Conservation (phyloP, 2,113 vertebrate species). For the Pelecanoides urinatrix region DNA sequence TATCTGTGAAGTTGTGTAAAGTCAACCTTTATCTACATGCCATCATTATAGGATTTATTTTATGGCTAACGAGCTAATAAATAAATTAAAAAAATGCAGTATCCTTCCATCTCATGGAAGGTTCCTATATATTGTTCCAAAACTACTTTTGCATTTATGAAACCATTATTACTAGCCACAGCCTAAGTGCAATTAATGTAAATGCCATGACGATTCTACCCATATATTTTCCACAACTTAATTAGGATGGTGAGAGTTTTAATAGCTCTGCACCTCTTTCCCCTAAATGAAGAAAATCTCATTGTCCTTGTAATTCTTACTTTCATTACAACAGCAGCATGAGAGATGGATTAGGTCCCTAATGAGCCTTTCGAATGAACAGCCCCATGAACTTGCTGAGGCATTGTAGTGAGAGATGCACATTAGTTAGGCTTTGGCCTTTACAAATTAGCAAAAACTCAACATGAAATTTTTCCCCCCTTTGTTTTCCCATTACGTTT, state of each 20-base stretch:
- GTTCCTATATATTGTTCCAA: not conserved
- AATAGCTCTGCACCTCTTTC: slow-evolving; percentile 6
- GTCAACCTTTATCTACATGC: not conserved
- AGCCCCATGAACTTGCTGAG: slow-evolving; percentile 8
- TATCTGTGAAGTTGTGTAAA: not conserved
- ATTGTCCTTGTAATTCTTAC: slow-evolving; percentile 20
- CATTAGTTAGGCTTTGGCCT: slow-evolving; percentile 43
- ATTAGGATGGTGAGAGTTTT: slow-evolving; percentile 41
- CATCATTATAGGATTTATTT: not conserved
- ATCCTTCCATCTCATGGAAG: not conserved
- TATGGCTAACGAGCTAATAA: not conserved
- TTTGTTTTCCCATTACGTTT: not conserved
- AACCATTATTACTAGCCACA: not conserved
- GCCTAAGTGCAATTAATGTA: slow-evolving; percentile 23
- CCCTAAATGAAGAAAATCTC: slow-evolving; percentile 42
- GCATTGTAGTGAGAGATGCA: slow-evolving; percentile 3
- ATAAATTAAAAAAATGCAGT: not conserved
- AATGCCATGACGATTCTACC: not conserved
- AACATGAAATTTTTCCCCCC: not conserved
- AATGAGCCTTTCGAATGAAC: slow-evolving; percentile 19
- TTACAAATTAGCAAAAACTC: slow-evolving; percentile 60
- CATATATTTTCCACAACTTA: slow-evolving; percentile 12
- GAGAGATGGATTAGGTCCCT: slow-evolving; percentile 44
- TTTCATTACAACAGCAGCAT: slow-evolving; percentile 38
- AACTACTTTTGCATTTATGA: slow-evolving; percentile 40